These are phyloP conservation scores for Potorous gilbertii DNA, from an alignment of 2,797 vertebrate species.

Conservation along the genomic window DNA sequence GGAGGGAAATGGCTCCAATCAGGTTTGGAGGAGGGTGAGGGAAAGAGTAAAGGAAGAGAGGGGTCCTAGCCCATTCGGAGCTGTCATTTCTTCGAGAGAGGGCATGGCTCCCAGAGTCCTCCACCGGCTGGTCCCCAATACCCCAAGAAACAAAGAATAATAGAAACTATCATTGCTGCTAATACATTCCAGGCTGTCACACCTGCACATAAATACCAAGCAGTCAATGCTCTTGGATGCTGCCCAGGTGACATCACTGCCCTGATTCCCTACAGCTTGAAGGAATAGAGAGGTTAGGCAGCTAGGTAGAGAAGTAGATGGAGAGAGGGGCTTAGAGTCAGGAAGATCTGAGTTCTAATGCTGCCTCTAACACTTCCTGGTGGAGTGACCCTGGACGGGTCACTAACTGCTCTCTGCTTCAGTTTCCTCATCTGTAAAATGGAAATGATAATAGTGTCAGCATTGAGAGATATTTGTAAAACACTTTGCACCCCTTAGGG, in stretches of 20 bases:
- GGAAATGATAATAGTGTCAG: too few species aligned
- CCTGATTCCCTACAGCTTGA: neutral
- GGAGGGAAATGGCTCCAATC: neutral
- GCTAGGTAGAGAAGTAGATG: neutral
- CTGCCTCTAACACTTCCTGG: neutral
- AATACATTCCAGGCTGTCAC: neutral
- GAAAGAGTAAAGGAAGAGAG: neutral
- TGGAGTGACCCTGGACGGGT: too few species aligned
- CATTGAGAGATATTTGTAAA: neutral
- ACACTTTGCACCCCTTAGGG: constrained; percentile 8
- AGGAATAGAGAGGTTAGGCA: too few species aligned
- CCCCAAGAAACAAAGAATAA: neutral
- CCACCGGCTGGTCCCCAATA: neutral
- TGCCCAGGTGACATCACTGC: too few species aligned
- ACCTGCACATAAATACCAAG: neutral
- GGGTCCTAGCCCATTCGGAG: neutral
- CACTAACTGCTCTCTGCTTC: neutral
- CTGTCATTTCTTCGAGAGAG: neutral
- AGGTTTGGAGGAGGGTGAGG: neutral
- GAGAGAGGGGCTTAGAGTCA: neutral
- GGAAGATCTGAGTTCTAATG: neutral
- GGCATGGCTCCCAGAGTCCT: neutral
- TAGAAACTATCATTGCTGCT: neutral
- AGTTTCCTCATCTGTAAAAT: neutral
- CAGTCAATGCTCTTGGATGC: neutral